Base-by-base conservation (phyloP, 1,140 invertebrate species). In the Philotrypesis tridentata region DNA sequence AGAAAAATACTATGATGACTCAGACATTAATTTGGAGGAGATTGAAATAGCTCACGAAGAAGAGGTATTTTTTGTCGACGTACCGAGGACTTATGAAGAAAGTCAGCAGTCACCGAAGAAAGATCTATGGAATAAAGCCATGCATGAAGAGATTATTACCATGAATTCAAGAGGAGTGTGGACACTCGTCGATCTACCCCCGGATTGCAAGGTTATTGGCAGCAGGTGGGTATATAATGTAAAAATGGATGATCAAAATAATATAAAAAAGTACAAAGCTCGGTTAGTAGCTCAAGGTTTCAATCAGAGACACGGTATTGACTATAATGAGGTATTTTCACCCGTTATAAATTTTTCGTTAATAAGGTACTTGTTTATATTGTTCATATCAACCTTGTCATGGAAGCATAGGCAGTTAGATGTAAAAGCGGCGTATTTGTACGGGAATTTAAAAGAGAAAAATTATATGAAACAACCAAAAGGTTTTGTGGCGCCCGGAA, bases 41-140 rank as follows among this genome's bases (percentile, higher is more conserved):
- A 63, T 25, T 23, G 61, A 25, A 27, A 25, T 27, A 25, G 25
- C 61, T 9, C 23, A 63, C 23, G 1, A 8, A 55, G 74, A 76
- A 37, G 60, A 76, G 17, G 74, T 63, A 14, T 21, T 25, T 6
- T 37, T 37, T 12, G 27, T 76, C 2, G 74, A 76, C 17, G 6
- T 63, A 6, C 74, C 74, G 33, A 76, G 31, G 21, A 60, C n/a
- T 1, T 76, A 31, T n/a, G 27, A 63, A 37, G 60, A 76, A 5
- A 76, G 74, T 63, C 74, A 76, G 29, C 12, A 14, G 1, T 76
- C 74, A 9, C 74, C 74, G 0, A 48, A 76, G 3, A 70, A 79
- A 71, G 12, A 70, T 4, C 29, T 21, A 1, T 70, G 67, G 67
- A 29, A 70, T n/a, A 7, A 31, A 70, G 67, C 67, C 9, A 70